These are phyloP conservation scores for Drosophila borealis DNA, from an alignment of 2,888 invertebrate genomes.

Conservation along the genomic window DNA sequence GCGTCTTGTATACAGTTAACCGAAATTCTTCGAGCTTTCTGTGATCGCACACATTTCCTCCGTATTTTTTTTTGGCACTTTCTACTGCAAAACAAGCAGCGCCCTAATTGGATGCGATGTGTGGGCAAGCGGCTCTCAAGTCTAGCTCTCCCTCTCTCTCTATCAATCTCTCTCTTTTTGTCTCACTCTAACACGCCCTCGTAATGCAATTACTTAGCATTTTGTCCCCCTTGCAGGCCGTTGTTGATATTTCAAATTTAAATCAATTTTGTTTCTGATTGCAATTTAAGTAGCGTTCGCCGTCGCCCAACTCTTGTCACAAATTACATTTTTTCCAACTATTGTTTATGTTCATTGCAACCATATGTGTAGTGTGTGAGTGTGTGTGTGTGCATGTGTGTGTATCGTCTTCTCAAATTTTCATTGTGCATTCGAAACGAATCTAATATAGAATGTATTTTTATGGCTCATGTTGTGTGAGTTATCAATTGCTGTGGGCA, in stretches of 20 bases:
- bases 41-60: conserved; percentile 3
- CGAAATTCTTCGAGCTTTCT: conserved; percentile 28
- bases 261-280: conserved; percentile 73
- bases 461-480: conserved; percentile 56
- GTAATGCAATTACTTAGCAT: conserved; percentile 5
- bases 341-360: conserved; percentile 58
- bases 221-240: conserved; percentile 1
- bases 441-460: conserved; percentile 50
- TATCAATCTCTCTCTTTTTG: background rate
- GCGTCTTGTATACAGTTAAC: conserved; percentile 20
- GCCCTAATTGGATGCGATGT: conserved; percentile 8
- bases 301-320: conserved; percentile 34
- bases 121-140: conserved; percentile 16
- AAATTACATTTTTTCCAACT: conserved; percentile 19
- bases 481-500: conserved; percentile 42
- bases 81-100: conserved; percentile 9
- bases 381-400: conserved; percentile 7
- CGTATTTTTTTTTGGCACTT: conserved; percentile 20
- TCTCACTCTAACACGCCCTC: background rate
- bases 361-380: conserved; percentile 47
- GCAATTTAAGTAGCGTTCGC: conserved; percentile 66
- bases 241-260: conserved; percentile 68
- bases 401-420: conserved; percentile 32
- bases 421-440: conserved; percentile 44
- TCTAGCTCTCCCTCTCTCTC: background rate